These are phyloP conservation scores for Seriola rivoliana DNA, from an alignment of 2,113 vertebrate species.

Conservation along the genomic window DNA sequence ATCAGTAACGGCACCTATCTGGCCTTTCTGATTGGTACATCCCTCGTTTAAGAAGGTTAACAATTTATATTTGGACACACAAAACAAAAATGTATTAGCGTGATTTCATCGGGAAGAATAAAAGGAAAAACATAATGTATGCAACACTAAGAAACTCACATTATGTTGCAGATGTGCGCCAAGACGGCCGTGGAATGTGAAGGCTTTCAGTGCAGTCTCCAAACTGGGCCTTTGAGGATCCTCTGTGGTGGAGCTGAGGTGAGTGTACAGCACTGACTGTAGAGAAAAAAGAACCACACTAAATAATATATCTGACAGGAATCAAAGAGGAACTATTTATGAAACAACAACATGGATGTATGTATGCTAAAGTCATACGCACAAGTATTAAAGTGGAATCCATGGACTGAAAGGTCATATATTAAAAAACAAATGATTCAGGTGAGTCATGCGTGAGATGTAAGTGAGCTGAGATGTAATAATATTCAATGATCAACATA, in stretches of 20 bases:
- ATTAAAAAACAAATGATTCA: background rate
- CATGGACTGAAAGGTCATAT: background rate
- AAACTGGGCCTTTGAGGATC: slow-evolving; percentile 62
- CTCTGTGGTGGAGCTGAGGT: slow-evolving; percentile 76
- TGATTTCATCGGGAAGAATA: background rate
- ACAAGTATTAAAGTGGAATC: background rate
- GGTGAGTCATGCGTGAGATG: too few species aligned
- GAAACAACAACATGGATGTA: background rate
- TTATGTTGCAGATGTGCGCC: slow-evolving; percentile 89
- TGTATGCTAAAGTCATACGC: background rate
- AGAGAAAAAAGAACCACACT: slow-evolving; percentile 38
- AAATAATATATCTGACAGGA: background rate
- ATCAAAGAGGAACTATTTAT: background rate
- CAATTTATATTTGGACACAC: too few species aligned
- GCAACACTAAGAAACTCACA: slow-evolving; percentile 74
- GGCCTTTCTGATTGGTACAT: too few species aligned
- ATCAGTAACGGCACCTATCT: too few species aligned
- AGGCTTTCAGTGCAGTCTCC: slow-evolving; percentile 86
- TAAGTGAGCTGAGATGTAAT: background rate
- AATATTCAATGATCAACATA: slow-evolving; percentile 53
- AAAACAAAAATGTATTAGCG: too few species aligned
- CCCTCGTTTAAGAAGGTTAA: too few species aligned
- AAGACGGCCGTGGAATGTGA: slow-evolving; percentile 87
- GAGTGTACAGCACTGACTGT: slow-evolving; percentile 84
- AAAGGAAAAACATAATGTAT: background rate